phyloP scores from a whole-genome alignment of 2,797 vertebrate genomes.

The Manis crassicaudata region DNA sequence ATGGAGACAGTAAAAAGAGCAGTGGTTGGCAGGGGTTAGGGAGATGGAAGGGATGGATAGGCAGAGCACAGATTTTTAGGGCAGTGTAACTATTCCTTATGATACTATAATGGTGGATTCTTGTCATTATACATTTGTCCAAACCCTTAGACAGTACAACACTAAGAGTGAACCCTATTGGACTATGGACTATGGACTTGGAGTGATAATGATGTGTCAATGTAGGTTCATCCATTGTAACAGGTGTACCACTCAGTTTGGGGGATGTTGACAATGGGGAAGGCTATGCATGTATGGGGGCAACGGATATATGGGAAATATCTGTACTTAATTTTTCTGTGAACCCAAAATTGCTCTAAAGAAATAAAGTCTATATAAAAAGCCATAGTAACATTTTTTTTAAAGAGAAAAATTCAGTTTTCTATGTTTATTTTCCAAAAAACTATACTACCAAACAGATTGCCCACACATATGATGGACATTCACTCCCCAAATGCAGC shows the following conservation, averaged over 20 bases:
- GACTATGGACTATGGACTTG: neutral
- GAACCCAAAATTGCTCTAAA: neutral
- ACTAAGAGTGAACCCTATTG: neutral
- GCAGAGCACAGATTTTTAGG: neutral
- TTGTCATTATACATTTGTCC: neutral
- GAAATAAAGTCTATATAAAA: neutral
- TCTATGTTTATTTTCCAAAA: conserved; percentile 22
- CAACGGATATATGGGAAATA: neutral
- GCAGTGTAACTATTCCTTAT: neutral
- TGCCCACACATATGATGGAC: neutral
- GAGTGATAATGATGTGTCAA: neutral
- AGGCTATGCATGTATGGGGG: neutral
- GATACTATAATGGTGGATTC: neutral
- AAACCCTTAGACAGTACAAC: neutral
- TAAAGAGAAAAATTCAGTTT: neutral
- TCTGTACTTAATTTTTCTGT: neutral
- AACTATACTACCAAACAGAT: neutral
- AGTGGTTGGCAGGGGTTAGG: neutral
- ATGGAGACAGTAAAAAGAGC: neutral
- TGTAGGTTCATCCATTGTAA: neutral
- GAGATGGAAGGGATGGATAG: neutral
- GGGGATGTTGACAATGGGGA: neutral
- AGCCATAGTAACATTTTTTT: neutral
- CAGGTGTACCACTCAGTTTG: neutral
- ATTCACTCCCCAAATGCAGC: neutral